Base-by-base conservation (phyloP, 64 coral and sea anemone species). In the Astreopora myriophthalma region DNA sequence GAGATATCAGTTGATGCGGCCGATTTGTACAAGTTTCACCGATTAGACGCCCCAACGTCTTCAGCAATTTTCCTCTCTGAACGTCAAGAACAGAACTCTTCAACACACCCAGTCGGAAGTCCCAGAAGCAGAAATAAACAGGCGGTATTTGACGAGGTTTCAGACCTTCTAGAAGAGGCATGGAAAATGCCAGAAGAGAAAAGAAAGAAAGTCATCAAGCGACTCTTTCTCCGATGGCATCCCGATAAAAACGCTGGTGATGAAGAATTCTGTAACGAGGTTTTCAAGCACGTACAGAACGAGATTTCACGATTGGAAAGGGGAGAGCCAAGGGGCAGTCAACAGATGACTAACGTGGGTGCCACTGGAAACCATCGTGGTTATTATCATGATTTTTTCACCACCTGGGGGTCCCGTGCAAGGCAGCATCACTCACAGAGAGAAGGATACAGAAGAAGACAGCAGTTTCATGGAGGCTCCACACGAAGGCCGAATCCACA, bases 241-340 rank as follows among this genome's bases (percentile, higher is more conserved):
- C 94, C 94, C 46, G 90, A 96, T 34, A 96, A 96, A 57, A 96
- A 92, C 42, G 69, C 67, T 12, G 94, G 90, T 63, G 85, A 92
- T 37, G 94, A 92, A 37, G 76, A 88, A 3, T 88, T 96, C 20
- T 96, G 89, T 36, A 96, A 34, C 24, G 60, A 92, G 34, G 89
- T 96, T 2, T 96, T 96, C 35, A 58, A 96, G 30, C 67, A 92
- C 44, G 70, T 96, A 49, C 76, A 85, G 40, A 71, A 40, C 27
- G 85, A 92, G 76, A 92, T 93, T 73, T 49, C 34, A 5, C 78
- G 92, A 39, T 70, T 94, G 79, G 92, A 94, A 37, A 89, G 65
- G 37, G 92, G 69, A 23, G 57, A 65, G 26, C 31, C n/a, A 11
- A 34, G 34, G 0, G 33, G 23, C 24, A 20, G 0, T n/a, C 52